These are phyloP conservation scores for Xenotilapia flavipinnis DNA, from an alignment of 2,113 vertebrate species.

Conservation along the genomic window DNA sequence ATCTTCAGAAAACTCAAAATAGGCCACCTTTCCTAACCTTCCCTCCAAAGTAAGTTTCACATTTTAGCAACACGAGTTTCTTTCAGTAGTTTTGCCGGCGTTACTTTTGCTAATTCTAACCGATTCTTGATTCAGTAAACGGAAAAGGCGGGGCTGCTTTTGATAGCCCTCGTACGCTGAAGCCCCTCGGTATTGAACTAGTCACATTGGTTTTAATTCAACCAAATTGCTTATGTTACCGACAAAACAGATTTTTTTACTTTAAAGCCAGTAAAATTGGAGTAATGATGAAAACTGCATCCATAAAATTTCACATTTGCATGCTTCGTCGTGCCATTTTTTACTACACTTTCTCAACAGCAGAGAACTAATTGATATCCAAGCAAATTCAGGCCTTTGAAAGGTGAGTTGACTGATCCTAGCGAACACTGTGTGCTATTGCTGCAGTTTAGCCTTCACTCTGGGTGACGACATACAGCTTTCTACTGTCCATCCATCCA, in stretches of 20 bases:
- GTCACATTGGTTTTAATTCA: neutral
- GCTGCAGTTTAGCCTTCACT: neutral
- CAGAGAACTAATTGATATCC: neutral
- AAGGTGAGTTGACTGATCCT: neutral
- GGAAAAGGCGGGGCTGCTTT: neutral
- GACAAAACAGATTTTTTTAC: neutral
- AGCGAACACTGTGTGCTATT: neutral
- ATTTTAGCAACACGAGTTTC: neutral
- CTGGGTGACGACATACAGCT: neutral
- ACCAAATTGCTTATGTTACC: neutral
- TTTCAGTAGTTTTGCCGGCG: neutral
- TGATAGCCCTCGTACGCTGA: neutral
- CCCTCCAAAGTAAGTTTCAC: neutral
- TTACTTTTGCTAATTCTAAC: no score
- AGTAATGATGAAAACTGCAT: neutral
- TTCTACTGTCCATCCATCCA: neutral
- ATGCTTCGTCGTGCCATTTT: neutral
- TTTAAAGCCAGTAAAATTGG: neutral
- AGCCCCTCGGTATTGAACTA: accelerated
- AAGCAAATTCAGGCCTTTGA: neutral
- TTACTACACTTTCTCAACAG: neutral
- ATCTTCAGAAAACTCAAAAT: neutral
- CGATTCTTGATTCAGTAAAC: neutral
- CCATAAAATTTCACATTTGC: neutral
- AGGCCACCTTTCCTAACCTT: neutral